phyloP scores from a whole-genome alignment of 1,140 invertebrate genomes.

The Pseudoatta argentina region DNA sequence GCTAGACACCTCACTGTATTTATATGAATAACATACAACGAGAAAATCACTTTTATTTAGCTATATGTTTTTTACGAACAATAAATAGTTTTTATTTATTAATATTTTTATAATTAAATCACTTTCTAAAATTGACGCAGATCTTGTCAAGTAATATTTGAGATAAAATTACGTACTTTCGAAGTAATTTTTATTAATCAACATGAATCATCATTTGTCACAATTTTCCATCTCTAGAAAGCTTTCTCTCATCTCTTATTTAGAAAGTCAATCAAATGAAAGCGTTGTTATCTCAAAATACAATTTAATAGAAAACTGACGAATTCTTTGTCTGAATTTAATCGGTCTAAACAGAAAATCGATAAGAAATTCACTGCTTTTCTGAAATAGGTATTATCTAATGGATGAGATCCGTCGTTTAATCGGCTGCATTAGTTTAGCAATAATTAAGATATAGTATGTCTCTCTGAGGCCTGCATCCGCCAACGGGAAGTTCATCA shows the following conservation, averaged over 20 bases:
- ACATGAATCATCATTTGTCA: neutral
- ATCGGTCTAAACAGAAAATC: neutral
- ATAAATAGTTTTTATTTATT: neutral
- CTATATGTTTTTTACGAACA: neutral
- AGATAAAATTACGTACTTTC: neutral
- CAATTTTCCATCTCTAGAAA: neutral
- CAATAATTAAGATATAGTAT: neutral
- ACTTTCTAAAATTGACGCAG: neutral
- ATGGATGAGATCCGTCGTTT: neutral
- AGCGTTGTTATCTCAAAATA: neutral
- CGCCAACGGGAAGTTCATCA: slow-evolving; percentile 43
- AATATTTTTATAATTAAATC: neutral
- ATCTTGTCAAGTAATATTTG: neutral
- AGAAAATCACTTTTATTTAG: neutral
- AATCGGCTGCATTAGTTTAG: neutral
- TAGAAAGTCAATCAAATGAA: neutral
- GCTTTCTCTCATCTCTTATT: neutral
- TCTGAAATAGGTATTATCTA: neutral
- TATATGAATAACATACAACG: neutral
- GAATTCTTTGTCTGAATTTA: neutral
- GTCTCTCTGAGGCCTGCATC: slow-evolving; percentile 9
- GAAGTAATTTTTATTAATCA: neutral
- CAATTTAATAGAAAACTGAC: neutral
- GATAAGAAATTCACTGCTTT: neutral
- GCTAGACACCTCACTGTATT: neutral